A percentile compares a stretch with the other conserved stretches of the same genome.
Conservation (phyloP, 2,113 vertebrate species). For the Ursus arctos region DNA sequence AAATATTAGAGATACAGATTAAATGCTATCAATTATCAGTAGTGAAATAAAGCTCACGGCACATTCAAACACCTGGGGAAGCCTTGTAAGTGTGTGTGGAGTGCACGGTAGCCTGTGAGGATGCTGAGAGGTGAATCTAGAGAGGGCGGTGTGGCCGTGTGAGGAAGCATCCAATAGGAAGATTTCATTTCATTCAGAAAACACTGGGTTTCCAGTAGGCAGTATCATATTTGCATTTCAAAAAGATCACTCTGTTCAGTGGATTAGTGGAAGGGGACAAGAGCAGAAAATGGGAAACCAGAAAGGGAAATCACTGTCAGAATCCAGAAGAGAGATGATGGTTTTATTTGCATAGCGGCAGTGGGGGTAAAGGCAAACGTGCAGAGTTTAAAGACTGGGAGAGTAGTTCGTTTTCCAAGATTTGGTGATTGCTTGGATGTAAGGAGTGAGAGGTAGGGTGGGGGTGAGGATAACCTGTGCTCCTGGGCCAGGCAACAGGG, state of each 20-base stretch:
- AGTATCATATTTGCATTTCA: background rate
- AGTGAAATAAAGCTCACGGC: background rate
- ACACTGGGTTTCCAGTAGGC: background rate
- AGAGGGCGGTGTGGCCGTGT: background rate
- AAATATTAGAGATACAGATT: background rate
- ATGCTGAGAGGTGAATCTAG: background rate
- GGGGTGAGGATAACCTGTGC: background rate
- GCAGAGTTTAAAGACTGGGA: background rate
- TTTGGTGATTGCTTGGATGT: background rate
- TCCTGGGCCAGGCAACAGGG: background rate
- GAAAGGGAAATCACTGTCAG: background rate
- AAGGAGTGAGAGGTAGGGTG: background rate
- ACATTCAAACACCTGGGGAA: background rate
- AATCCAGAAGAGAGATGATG: background rate
- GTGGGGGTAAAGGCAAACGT: background rate
- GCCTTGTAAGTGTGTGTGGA: background rate
- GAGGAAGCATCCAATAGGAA: background rate
- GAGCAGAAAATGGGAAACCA: background rate
- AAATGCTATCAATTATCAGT: background rate
- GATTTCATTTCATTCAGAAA: background rate
- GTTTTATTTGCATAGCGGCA: background rate
- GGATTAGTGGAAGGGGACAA: background rate
- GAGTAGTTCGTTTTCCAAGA: background rate
- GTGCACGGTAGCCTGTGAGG: fast-evolving
- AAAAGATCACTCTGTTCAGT: background rate